phyloP scores from a whole-genome alignment of 2,113 vertebrate species.

The Antigone vipio region DNA sequence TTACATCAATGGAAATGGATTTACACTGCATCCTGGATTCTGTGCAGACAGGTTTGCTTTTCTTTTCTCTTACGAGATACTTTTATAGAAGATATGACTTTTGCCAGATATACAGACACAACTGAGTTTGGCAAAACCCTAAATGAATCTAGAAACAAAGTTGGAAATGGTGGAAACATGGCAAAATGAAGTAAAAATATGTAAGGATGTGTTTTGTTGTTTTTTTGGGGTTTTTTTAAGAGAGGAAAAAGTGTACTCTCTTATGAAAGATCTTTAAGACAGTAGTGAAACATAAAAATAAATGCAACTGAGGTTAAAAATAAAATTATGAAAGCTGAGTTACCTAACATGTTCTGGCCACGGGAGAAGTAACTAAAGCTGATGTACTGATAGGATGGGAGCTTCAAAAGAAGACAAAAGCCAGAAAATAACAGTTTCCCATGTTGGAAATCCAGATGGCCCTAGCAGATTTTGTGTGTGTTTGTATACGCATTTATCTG shows the following conservation, averaged over 20 bases:
- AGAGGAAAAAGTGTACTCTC: background rate
- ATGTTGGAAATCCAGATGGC: constrained; percentile 26
- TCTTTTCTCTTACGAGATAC: background rate
- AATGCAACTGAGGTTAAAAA: background rate
- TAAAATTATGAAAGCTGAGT: background rate
- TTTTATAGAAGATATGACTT: background rate
- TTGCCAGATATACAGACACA: background rate
- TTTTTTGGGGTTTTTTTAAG: background rate
- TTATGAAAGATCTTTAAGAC: background rate
- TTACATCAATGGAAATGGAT: background rate
- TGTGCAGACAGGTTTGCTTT: background rate
- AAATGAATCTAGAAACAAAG: background rate
- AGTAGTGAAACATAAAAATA: background rate
- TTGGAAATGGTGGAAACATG: background rate
- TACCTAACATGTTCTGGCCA: background rate
- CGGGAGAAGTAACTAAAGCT: background rate
- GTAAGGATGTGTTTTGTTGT: background rate
- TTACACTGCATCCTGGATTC: background rate
- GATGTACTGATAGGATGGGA: background rate
- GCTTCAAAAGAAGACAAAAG: background rate
- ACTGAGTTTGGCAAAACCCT: background rate
- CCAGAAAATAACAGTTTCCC: constrained; percentile 1
- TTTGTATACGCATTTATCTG: constrained; percentile 17
- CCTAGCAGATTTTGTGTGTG: constrained; percentile 21
- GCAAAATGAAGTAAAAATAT: background rate